These are phyloP conservation scores for Chlorops oryzae DNA, from an alignment of 1,140 invertebrate species.

Conservation along the genomic window DNA sequence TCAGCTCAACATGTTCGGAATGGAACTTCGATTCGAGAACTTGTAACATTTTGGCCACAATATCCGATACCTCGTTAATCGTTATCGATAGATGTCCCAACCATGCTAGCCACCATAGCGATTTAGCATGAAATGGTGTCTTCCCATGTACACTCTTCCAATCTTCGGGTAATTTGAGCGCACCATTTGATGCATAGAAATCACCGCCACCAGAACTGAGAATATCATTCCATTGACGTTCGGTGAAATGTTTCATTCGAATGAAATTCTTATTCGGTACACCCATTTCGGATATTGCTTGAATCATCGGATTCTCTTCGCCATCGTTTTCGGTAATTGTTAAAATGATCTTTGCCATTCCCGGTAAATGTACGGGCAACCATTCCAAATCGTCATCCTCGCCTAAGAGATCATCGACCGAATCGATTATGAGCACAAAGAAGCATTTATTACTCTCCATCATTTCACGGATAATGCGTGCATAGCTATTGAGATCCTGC, in stretches of 20 bases:
- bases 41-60: constrained; percentile 33
- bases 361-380: constrained; percentile 62
- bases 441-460: constrained; percentile 31
- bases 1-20: constrained; percentile 33
- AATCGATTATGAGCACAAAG: constrained; percentile 65
- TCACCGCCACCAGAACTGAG: constrained; percentile 43
- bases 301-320: constrained; percentile 22
- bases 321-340: constrained; percentile 52
- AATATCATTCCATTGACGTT: constrained; percentile 45
- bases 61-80: constrained; percentile 37
- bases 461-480: constrained; percentile 26
- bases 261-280: constrained; percentile 41
- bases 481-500: constrained; percentile 29
- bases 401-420: constrained; percentile 59
- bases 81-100: constrained; percentile 37
- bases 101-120: constrained; percentile 47
- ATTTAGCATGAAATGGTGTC: constrained; percentile 45
- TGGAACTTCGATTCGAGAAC: constrained; percentile 39
- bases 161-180: constrained; percentile 40
- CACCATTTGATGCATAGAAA: constrained; percentile 45
- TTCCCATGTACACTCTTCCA: constrained; percentile 43
- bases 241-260: constrained; percentile 37
- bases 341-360: constrained; percentile 65
- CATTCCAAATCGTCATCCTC: constrained; percentile 54
- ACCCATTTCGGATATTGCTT: constrained; percentile 33